phyloP scores from a whole-genome alignment of 30 jellyfish, hydroid and myxozoan species.

The Hydra vulgaris region DNA sequence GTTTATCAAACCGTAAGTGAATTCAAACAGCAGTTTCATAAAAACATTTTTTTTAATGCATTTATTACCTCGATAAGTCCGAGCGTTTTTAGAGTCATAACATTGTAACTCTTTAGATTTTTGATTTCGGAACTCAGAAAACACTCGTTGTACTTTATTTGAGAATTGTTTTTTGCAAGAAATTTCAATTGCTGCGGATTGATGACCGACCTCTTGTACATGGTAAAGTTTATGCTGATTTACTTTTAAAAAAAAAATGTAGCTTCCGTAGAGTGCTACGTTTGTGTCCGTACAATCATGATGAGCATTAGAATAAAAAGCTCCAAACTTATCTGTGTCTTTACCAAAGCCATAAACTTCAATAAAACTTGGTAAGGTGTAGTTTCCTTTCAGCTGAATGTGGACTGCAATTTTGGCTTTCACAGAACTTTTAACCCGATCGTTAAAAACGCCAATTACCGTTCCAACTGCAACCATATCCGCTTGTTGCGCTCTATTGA shows the following conservation, averaged over 20 bases:
- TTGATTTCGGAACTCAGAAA: slow-evolving; percentile 1
- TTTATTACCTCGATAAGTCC: background rate
- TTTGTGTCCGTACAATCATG: slow-evolving; percentile 18
- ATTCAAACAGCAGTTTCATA: background rate
- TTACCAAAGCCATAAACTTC: slow-evolving; percentile 18
- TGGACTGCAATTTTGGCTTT: slow-evolving; percentile 22
- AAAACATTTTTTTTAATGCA: background rate
- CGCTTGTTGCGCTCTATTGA: slow-evolving; percentile 15
- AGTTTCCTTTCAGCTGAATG: slow-evolving; percentile 10
- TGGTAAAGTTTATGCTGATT: slow-evolving; percentile 8
- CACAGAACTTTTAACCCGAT: slow-evolving; percentile 2
- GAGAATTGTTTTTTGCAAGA: slow-evolving; percentile 5
- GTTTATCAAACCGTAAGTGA: slow-evolving; percentile 4
- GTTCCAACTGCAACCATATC: slow-evolving; percentile 12
- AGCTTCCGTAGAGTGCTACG: slow-evolving; percentile 22
- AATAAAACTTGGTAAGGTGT: background rate
- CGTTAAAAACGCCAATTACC: slow-evolving; percentile 11
- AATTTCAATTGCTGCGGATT: slow-evolving; percentile 14
- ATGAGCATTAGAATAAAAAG: background rate
- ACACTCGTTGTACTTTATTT: slow-evolving; percentile 4
- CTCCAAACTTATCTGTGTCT: background rate
- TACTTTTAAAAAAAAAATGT: background rate
- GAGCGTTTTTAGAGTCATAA: slow-evolving; percentile 1
- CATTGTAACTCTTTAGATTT: slow-evolving; percentile 5
- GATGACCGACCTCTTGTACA: slow-evolving; percentile 12